phyloP scores from a whole-genome alignment of 1,140 invertebrate species.

The Brachionus paranguensis region DNA sequence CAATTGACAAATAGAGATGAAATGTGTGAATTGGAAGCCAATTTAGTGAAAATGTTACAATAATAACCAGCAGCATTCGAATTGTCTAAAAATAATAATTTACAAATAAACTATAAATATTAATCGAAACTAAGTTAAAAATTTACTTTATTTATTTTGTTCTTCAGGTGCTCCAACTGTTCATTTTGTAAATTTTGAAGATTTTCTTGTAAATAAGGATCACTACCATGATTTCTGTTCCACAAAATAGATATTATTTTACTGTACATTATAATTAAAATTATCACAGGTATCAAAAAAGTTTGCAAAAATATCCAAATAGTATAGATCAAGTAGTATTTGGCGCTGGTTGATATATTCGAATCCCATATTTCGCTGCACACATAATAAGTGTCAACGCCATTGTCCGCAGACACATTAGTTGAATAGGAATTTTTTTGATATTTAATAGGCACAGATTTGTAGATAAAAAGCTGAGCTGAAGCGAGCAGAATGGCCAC shows the following conservation, averaged over 20 bases:
- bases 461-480: conserved; percentile 2
- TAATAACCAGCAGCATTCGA: not conserved
- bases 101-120: not conserved
- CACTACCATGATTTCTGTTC: not conserved
- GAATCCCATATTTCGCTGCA: conserved; percentile 19
- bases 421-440: not conserved
- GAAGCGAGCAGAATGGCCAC: not conserved
- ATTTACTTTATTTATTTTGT: conserved; percentile 9
- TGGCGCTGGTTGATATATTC: not conserved
- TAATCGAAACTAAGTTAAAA: no score
- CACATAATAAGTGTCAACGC: not conserved
- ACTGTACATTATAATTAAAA: conserved; percentile 28
- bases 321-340: conserved; percentile 11
- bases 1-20: not conserved
- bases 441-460: conserved; percentile 6
- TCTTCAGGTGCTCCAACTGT: not conserved
- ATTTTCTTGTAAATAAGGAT: conserved; percentile 33
- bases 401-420: not conserved
- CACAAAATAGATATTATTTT: conserved; percentile 26
- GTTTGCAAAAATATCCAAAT: conserved; percentile 34
- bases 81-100: not conserved
- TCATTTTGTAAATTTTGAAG: conserved; percentile 10
- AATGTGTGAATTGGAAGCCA: conserved; percentile 23
- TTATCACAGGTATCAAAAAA: conserved; percentile 30
- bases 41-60: conserved; percentile 1